phyloP scores from a whole-genome alignment of 2,888 invertebrate genomes.

The Spilosoma lubricipeda region DNA sequence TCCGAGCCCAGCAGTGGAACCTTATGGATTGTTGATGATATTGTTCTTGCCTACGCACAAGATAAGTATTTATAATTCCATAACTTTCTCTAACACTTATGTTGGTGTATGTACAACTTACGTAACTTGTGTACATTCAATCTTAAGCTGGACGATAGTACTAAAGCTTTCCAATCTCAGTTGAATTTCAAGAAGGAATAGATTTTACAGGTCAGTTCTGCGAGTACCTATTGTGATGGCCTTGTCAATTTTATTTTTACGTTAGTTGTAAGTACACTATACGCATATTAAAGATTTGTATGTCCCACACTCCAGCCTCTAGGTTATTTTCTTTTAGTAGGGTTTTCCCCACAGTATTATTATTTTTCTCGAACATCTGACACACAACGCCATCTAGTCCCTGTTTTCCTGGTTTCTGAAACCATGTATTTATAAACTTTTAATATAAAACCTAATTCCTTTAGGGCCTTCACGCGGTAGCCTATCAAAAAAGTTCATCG shows the following conservation, averaged over 20 bases:
- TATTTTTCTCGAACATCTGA: too few species aligned
- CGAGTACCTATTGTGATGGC: conserved; percentile 7
- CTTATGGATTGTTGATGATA: too few species aligned
- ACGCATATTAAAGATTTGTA: neutral
- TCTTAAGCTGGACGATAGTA: conserved; percentile 26
- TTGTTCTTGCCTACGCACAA: neutral
- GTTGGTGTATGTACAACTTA: conserved; percentile 7
- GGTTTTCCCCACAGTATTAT: too few species aligned
- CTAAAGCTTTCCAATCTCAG: conserved; percentile 26
- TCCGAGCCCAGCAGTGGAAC: too few species aligned
- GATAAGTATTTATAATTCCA: neutral
- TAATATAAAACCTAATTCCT: neutral
- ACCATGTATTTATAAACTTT: neutral
- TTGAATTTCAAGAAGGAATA: conserved; percentile 25
- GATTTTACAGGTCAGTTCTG: conserved; percentile 22
- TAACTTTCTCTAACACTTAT: neutral
- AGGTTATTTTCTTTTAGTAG: too few species aligned
- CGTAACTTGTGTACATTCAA: conserved; percentile 25
- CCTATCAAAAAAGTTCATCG: neutral
- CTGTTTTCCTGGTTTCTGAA: too few species aligned
- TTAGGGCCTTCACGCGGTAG: neutral
- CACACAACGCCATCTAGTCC: too few species aligned
- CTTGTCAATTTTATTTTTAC: conserved; percentile 14
- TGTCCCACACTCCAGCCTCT: too few species aligned
- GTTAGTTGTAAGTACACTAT: neutral